These are phyloP conservation scores for Eledona agricola DNA, from an alignment of 2,888 invertebrate species.

Conservation along the genomic window DNA sequence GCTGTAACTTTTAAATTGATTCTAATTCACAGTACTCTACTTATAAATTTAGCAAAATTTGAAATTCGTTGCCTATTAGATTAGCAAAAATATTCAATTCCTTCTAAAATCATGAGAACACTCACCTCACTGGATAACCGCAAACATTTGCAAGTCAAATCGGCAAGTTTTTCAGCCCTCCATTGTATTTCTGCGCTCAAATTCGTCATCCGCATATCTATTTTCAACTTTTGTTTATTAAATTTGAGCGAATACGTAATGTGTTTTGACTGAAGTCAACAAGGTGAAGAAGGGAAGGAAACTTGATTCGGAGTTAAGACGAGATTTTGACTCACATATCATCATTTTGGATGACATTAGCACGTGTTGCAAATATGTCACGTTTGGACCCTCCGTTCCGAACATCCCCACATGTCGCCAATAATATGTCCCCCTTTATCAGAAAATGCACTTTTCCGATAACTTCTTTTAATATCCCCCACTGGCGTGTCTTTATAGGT, in stretches of 20 bases:
- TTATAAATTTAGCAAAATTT: no score
- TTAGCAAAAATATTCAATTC: neutral
- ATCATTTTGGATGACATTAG: no score
- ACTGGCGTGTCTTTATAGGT: constrained; percentile 26
- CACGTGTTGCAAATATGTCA: constrained; percentile 40
- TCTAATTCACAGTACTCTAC: no score
- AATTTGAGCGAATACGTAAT: constrained; percentile 37
- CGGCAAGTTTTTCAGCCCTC: constrained; percentile 27
- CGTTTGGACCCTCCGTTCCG: constrained; percentile 30
- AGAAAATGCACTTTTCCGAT: constrained; percentile 31
- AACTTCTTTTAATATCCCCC: constrained; percentile 33
- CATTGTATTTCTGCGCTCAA: constrained; percentile 22
- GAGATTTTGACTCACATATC: no score
- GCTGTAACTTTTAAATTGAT: no score
- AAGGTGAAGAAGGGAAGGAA: constrained; percentile 15
- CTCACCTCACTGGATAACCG: constrained; percentile 11
- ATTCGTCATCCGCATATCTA: constrained; percentile 37
- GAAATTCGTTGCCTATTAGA: no score
- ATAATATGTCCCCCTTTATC: constrained; percentile 31
- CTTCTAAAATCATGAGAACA: constrained; percentile 4
- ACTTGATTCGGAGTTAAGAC: constrained; percentile 10
- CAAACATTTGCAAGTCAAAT: constrained; percentile 30
- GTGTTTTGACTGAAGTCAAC: constrained; percentile 37
- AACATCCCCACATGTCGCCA: constrained; percentile 26
- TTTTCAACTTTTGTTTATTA: constrained; percentile 41